Conservation (phyloP, 1,140 invertebrate genomes). For the Holotrichia oblita region DNA sequence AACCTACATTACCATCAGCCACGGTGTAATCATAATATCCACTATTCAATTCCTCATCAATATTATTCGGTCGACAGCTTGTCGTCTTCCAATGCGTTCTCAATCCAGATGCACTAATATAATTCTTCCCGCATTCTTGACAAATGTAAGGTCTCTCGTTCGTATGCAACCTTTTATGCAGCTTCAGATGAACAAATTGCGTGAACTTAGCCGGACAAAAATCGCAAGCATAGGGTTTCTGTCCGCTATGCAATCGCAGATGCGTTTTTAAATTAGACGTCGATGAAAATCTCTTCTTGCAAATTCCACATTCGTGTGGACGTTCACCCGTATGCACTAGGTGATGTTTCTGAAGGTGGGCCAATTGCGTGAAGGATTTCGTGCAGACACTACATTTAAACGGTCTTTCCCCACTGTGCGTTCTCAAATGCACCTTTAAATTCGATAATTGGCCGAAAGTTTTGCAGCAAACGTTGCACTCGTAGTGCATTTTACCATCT, state of each 20-base stretch:
- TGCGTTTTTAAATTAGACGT: slow-evolving; percentile 99
- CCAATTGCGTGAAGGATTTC: slow-evolving; percentile 96
- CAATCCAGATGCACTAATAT: slow-evolving; percentile 97
- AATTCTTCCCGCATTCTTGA: slow-evolving; percentile 95
- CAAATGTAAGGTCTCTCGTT: slow-evolving; percentile 98
- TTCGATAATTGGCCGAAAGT: slow-evolving; percentile 99
- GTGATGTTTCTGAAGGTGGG: slow-evolving; percentile 97
- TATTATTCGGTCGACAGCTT: slow-evolving; percentile 88
- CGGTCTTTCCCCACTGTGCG: slow-evolving; percentile 96
- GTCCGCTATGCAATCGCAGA: slow-evolving; percentile 93
- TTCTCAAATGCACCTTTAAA: slow-evolving; percentile 96
- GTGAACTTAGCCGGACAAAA: slow-evolving; percentile 98
- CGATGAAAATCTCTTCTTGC: slow-evolving; percentile 97
- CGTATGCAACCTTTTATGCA: slow-evolving; percentile 96
- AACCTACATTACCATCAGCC: slow-evolving; percentile 74
- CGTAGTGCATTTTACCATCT: slow-evolving; percentile 99
- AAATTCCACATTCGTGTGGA: slow-evolving; percentile 97
- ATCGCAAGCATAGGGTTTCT: slow-evolving; percentile 97
- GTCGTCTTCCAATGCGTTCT: slow-evolving; percentile 97
- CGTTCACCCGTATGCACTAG: slow-evolving; percentile 98
- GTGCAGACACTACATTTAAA: slow-evolving; percentile 97
- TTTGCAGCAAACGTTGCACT: slow-evolving; percentile 98
- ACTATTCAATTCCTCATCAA: slow-evolving; percentile 78
- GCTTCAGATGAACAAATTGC: slow-evolving; percentile 97
- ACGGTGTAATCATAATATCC: slow-evolving; percentile 67